phyloP scores from a whole-genome alignment of 2,113 vertebrate species.

The Orycteropus afer region DNA sequence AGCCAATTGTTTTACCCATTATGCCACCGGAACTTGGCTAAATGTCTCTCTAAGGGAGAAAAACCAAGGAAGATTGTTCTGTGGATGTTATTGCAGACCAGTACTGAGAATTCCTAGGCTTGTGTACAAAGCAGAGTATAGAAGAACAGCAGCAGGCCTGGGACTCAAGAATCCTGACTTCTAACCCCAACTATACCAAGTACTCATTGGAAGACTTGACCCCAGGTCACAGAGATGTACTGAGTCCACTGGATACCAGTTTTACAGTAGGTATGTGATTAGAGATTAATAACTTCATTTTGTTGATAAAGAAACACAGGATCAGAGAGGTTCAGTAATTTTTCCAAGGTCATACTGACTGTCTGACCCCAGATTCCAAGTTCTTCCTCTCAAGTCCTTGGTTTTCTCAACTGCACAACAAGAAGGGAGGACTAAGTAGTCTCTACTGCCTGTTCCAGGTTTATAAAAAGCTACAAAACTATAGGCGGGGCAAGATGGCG shows the following conservation, averaged over 20 bases:
- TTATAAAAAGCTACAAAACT: background rate
- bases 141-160: background rate
- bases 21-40: no score
- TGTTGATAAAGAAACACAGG: background rate
- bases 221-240: fast-evolving
- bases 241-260: fast-evolving
- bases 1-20: no score
- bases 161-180: background rate
- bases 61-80: background rate
- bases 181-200: background rate
- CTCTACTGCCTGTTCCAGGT: background rate
- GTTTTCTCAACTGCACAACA: background rate
- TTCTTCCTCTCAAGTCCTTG: background rate
- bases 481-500: no score
- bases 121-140: fast-evolving
- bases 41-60: background rate
- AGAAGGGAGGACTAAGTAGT: fast-evolving
- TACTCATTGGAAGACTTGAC: background rate
- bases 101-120: fast-evolving
- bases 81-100: background rate
- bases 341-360: background rate
- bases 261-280: background rate
- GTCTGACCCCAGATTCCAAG: background rate
- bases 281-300: background rate
- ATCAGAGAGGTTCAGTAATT: background rate